Percentiles rank a stretch among this genome's conserved stretches.
These are phyloP conservation scores for Coptotermes formosanus DNA, from an alignment of 1,140 invertebrate genomes.

Conservation along the genomic window DNA sequence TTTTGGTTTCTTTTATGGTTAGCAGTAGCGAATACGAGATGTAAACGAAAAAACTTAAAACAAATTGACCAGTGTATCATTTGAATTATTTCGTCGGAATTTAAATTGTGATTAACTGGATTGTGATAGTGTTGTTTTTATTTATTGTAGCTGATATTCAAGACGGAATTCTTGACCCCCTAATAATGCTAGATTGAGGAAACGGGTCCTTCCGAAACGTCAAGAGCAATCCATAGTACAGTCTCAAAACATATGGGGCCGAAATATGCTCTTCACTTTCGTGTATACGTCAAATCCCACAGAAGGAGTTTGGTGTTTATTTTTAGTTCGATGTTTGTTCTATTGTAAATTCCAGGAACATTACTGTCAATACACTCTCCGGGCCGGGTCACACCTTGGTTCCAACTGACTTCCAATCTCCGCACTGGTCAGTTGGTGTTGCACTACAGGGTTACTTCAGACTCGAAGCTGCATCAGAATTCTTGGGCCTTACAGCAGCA, in stretches of 20 bases:
- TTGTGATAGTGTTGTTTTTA: no score
- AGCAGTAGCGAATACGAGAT: no score
- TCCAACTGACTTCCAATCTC: constrained; percentile 45
- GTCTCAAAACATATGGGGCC: background rate
- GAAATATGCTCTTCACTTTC: background rate
- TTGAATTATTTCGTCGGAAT: no score
- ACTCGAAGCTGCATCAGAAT: constrained; percentile 43
- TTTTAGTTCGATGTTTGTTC: background rate
- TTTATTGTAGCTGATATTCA: no score
- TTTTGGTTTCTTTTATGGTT: no score
- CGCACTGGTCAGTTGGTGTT: constrained; percentile 44
- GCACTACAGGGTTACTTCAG: constrained; percentile 43
- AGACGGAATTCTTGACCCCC: no score
- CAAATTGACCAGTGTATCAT: no score
- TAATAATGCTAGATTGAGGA: background rate
- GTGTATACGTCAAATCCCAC: background rate
- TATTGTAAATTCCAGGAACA: constrained; percentile 35
- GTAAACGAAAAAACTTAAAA: no score
- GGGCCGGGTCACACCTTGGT: constrained; percentile 49
- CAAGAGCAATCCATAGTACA: background rate
- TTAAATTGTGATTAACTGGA: no score
- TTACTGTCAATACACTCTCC: constrained; percentile 50
- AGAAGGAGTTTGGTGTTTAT: background rate
- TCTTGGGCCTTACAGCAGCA: constrained; percentile 42
- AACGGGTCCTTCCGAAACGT: background rate